phyloP scores from a whole-genome alignment of 1,140 invertebrate genomes.

The Aphelenchoides fujianensis region DNA sequence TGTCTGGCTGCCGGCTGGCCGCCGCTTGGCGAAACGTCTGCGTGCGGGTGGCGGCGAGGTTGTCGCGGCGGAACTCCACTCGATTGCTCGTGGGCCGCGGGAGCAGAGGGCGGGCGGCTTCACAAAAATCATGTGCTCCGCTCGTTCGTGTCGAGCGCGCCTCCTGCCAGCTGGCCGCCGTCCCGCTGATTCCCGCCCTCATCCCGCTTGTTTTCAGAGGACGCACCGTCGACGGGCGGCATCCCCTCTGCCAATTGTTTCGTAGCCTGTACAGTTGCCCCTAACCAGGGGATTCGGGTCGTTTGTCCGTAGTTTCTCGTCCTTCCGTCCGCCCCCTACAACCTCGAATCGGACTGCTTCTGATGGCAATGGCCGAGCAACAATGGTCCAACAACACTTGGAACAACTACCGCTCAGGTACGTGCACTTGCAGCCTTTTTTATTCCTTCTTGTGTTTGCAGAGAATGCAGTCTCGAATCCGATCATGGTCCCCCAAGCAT shows the following conservation, averaged over 20 bases:
- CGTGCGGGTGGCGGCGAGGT: no score
- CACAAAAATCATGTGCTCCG: conserved; percentile 11
- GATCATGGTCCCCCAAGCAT: conserved; percentile 48
- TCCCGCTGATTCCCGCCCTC: no score
- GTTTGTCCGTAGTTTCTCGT: conserved; percentile 11
- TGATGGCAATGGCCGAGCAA: conserved; percentile 18
- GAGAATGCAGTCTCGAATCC: conserved; percentile 58
- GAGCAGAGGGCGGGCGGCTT: neutral
- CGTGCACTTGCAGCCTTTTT: neutral
- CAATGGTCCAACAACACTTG: conserved; percentile 17
- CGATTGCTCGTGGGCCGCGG: neutral
- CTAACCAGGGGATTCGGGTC: neutral
- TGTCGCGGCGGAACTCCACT: neutral
- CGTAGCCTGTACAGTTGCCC: conserved; percentile 16
- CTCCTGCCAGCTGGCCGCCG: conserved; percentile 4
- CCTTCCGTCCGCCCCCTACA: no score
- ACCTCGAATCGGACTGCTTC: no score
- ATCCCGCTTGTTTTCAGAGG: neutral
- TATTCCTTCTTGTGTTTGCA: conserved; percentile 18
- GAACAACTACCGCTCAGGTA: neutral
- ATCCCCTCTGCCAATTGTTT: conserved; percentile 1
- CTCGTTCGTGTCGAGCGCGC: conserved; percentile 3
- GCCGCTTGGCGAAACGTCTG: neutral
- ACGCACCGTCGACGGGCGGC: neutral
- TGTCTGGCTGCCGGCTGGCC: no score